Percentiles rank a stretch among this genome's conserved stretches.
Conservation (phyloP, 2,797 vertebrate species). For the Melanotaenia maccullochi region DNA sequence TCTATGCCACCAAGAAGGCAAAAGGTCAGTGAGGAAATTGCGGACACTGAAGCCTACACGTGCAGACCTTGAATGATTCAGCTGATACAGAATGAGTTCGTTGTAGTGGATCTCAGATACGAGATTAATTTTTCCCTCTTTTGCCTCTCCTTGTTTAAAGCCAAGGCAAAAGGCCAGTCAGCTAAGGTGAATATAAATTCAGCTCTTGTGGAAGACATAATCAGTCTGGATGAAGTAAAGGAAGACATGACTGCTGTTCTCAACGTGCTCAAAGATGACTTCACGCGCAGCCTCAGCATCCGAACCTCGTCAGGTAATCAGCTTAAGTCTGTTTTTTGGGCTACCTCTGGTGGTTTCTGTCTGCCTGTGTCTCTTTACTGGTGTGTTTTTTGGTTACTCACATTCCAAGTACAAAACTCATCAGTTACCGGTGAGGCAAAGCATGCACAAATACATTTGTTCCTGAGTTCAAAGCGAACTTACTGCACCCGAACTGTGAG, state of each 20-base stretch:
- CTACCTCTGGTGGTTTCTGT: neutral
- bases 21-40: slow-evolving; percentile 77
- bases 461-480: neutral
- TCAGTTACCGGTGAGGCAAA: neutral
- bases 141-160: slow-evolving; percentile 69
- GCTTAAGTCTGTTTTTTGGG: slow-evolving; percentile 9
- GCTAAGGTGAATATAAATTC: slow-evolving; percentile 90
- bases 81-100: slow-evolving; percentile 5
- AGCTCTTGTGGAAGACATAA: slow-evolving; percentile 91
- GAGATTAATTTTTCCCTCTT: slow-evolving; percentile 20
- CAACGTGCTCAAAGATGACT: slow-evolving; percentile 89
- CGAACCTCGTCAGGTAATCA: slow-evolving; percentile 90
- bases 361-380: neutral
- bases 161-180: slow-evolving; percentile 89
- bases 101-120: slow-evolving; percentile 44
- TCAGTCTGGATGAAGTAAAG: slow-evolving; percentile 87
- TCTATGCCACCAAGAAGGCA: slow-evolving; percentile 92
- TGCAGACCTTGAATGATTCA: neutral
- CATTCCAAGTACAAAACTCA: neutral
- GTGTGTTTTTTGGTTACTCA: neutral
- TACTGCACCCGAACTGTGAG: neutral
- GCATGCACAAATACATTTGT: neutral
- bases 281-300: slow-evolving; percentile 90
- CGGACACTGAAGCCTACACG: slow-evolving; percentile 2
- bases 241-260: slow-evolving; percentile 88